Conservation (phyloP, 2,888 invertebrate genomes). For the Rhamphomyia laevipes region DNA sequence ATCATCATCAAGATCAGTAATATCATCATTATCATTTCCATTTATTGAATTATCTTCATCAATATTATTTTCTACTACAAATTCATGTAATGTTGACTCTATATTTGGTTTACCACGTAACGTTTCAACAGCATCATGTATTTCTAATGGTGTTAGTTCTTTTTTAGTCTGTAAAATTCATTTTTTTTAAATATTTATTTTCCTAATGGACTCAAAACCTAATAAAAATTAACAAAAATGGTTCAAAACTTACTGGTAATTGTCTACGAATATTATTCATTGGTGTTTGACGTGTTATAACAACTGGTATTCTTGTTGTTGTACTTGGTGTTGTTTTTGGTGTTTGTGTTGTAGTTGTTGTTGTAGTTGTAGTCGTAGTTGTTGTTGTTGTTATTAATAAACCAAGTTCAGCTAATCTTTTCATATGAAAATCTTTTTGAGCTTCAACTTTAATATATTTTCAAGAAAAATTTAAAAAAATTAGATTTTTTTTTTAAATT, state of each 20-base stretch:
- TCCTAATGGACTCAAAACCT: no score
- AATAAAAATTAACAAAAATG: no score
- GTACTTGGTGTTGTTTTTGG: conserved; percentile 20
- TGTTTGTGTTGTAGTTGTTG: conserved; percentile 38
- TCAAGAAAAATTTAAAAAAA: not conserved
- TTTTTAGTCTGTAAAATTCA: no score
- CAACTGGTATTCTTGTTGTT: conserved; percentile 26
- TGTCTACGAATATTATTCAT: not conserved
- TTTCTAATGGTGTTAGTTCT: not conserved
- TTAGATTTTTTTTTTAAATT: conserved; percentile 1
- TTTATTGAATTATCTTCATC: not conserved
- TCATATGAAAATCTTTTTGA: conserved; percentile 75
- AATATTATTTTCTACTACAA: not conserved
- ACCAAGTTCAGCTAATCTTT: conserved; percentile 41
- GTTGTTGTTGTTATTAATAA: conserved; percentile 40
- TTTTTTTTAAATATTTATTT: no score
- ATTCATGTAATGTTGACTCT: not conserved
- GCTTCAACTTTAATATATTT: conserved; percentile 58
- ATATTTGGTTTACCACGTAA: not conserved
- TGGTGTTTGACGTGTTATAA: not conserved
- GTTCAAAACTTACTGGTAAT: not conserved
- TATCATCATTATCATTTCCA: not conserved
- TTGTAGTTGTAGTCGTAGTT: conserved; percentile 41
- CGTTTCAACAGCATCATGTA: not conserved
- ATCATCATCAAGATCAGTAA: not conserved